phyloP scores from a whole-genome alignment of 2,797 vertebrate species.

The Lateolabrax maculatus region DNA sequence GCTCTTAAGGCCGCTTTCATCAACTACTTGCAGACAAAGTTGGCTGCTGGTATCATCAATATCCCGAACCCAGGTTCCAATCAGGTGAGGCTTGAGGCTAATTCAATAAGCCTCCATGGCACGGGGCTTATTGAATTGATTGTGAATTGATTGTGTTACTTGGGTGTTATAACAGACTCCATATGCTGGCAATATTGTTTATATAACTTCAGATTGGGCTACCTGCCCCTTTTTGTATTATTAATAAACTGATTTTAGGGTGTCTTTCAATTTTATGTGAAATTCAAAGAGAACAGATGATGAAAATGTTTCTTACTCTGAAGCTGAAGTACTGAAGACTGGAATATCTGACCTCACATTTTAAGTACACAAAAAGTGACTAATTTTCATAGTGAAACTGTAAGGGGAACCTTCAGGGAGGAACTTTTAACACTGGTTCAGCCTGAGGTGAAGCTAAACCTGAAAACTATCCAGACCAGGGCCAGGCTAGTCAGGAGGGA shows the following conservation, averaged over 20 bases:
- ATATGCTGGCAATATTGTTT: too few relatives aligned
- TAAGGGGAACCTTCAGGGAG: not conserved
- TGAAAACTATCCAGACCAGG: not conserved
- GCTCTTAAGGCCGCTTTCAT: constrained; percentile 97
- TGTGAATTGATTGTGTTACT: too few relatives aligned
- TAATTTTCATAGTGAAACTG: not conserved
- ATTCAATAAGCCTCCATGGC: too few relatives aligned
- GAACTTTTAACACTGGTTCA: not conserved
- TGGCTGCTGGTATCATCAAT: constrained; percentile 98
- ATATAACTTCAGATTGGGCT: too few relatives aligned
- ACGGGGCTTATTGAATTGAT: too few relatives aligned
- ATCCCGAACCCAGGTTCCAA: constrained; percentile 99
- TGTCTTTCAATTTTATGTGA: not conserved
- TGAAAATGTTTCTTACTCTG: not conserved
- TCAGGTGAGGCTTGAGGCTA: constrained; percentile 89
- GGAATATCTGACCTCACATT: too few relatives aligned
- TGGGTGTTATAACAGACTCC: too few relatives aligned
- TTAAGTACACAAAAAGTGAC: not conserved
- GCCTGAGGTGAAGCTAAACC: not conserved
- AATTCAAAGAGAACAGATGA: not conserved
- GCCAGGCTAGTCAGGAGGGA: not conserved
- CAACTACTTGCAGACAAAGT: constrained; percentile 97
- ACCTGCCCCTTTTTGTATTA: too few relatives aligned
- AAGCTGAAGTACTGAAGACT: not conserved
- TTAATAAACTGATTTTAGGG: not conserved